Base-by-base conservation (phyloP, 2,797 vertebrate species). In the Micrastur ruficollis region DNA sequence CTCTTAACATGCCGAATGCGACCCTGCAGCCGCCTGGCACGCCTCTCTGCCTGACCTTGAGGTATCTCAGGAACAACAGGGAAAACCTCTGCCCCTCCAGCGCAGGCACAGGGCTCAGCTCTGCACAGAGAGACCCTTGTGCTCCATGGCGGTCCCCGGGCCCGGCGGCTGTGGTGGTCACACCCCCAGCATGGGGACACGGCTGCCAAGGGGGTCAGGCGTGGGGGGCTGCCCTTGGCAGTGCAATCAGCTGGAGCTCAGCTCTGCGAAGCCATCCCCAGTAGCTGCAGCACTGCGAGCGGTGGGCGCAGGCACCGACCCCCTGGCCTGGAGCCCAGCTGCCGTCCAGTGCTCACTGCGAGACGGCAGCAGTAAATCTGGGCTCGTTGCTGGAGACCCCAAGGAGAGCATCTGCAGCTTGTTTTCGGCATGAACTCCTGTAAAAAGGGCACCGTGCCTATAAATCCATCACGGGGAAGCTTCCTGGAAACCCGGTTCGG, bases 351-450 rank as follows among this genome's bases (percentile, higher is more conserved):
- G 47, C 21, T 12, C 36, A 11, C 50, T 29, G 79, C 3, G 3
- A 93, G 90, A 42, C 8, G 0, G 84, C 74, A 21, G 91, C 96
- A 75, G 80, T 83, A 96, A 96, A 97, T 93, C 93, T 76, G 92
- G 65, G 40, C 74, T 89, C 7, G 0, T 79, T 79, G 90, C 90
- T 88, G 87, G 71, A 85, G 96, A 92, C 76, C 61, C 73, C 62
- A 82, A 96, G 90, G 88, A 97, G 89, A 95, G 95, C 94, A 96
- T 96, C 94, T 96, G 96, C 95, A 92, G 95, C 96, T 97, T 81
- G 63, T 95, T 97, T 97, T 40, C 95, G 80, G 86, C 8, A 1
- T 95, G 96, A 97, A 95, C 97, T 97, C 94, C 95, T 89, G 95
- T 96, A 87, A 90, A 97, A 97, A 97, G 95, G 95, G 95, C 96